Base-by-base conservation (phyloP, 1,140 invertebrate genomes). In the Apis dorsata region DNA sequence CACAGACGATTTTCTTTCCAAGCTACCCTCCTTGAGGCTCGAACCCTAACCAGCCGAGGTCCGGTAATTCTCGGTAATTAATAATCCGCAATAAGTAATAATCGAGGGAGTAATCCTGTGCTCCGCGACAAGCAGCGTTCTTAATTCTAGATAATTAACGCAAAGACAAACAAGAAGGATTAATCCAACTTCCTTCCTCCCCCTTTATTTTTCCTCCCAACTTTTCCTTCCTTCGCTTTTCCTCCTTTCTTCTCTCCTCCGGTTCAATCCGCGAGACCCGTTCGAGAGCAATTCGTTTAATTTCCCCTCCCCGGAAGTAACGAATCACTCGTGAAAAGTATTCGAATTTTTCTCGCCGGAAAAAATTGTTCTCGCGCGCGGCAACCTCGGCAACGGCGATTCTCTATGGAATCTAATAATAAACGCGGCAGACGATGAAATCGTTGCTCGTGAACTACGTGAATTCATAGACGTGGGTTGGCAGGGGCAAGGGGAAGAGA, bases 61-160 rank as follows among this genome's bases (percentile, higher is more conserved):
- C 83, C 84, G 88, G 86, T 93, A 93, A 93, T 93, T 93, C 92
- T 90, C 88, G 88, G 92, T 93, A 94, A 94, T 94, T 93, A 93
- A 94, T 94, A 94, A 94, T 94, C 92, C 91, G 91, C 91, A 94
- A 93, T 92, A 93, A 93, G 93, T 93, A 93, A 94, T 92, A 94
- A 93, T 93, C 92, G 93, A 93, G 92, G 85, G 90, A 84, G 92
- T 93, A 94, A 94, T 94, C 93, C 92, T 91, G 89, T 51, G 60
- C 19, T 53, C 28, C 89, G 86, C 85, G 91, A 90, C 89, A 90
- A 92, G 90, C 90, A 75, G 84, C 90, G 87, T 93, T 94, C 93
- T 94, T 94, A 93, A 94, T 94, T 94, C 93, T 92, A 89, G 89
- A 92, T 94, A 94, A 94, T 94, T 94, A 94, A 94, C 93, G 91